phyloP scores from a whole-genome alignment of 2,888 invertebrate genomes.

The Actias luna region DNA sequence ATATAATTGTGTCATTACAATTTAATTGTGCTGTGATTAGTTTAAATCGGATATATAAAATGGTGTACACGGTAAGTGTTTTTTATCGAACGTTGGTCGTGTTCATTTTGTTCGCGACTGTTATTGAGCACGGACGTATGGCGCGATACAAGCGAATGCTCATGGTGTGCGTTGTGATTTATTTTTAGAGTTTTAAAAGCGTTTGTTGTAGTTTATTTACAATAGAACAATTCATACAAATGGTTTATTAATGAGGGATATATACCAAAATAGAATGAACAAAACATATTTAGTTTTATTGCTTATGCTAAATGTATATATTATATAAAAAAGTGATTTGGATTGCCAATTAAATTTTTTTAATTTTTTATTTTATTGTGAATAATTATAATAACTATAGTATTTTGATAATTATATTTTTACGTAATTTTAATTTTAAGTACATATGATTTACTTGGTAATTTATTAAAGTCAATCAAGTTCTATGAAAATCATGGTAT shows the following conservation, averaged over 20 bases:
- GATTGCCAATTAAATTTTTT: too few species aligned
- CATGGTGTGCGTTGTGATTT: constrained; percentile 7
- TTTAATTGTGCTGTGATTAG: constrained; percentile 5
- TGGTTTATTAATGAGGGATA: not conserved
- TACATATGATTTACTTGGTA: too few species aligned
- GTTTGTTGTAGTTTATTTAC: not conserved
- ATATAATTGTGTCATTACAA: too few species aligned
- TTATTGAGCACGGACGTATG: constrained; percentile 14
- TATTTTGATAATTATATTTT: too few species aligned
- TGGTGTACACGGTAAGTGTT: constrained; percentile 11
- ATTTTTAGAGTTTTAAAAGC: not conserved
- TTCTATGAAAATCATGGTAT: too few species aligned
- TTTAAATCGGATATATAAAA: not conserved
- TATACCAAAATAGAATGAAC: not conserved
- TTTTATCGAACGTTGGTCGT: not conserved
- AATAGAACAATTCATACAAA: not conserved
- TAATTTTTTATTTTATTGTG: too few species aligned
- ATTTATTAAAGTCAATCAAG: too few species aligned
- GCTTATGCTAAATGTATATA: too few species aligned
- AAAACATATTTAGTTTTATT: too few species aligned
- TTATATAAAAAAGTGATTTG: too few species aligned
- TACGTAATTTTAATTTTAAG: too few species aligned
- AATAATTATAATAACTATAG: too few species aligned
- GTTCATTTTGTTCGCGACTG: constrained; percentile 11
- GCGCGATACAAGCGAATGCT: constrained; percentile 4